Percentiles rank a stretch among this genome's conserved stretches.
These are phyloP conservation scores for Madoqua kirkii DNA, from an alignment of 2,113 vertebrate species.

Conservation along the genomic window DNA sequence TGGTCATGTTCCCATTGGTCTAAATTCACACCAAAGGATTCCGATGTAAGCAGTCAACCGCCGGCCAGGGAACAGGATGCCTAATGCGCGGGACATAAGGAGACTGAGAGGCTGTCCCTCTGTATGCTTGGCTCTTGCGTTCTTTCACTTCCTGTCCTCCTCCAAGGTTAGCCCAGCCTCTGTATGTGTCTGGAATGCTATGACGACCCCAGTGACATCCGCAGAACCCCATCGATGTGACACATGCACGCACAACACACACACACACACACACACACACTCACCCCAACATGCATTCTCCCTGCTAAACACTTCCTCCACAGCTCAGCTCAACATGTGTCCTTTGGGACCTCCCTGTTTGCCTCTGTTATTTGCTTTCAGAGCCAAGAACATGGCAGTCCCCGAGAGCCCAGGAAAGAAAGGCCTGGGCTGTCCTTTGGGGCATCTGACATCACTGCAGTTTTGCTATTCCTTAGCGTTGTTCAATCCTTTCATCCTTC, in stretches of 20 bases:
- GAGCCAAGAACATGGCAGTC: not conserved
- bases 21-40: accelerated
- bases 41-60: accelerated
- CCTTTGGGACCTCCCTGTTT: accelerated
- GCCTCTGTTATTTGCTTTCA: not conserved
- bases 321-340: not conserved
- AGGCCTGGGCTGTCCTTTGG: not conserved
- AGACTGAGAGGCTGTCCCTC: accelerated
- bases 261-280: accelerated
- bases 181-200: too few relatives aligned
- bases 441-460: accelerated
- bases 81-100: accelerated
- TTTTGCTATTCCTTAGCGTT: not conserved
- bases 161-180: not conserved
- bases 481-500: not conserved
- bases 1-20: not conserved
- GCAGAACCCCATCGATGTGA: accelerated
- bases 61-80: not conserved
- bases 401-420: not conserved
- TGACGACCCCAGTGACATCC: accelerated
- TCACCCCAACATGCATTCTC: accelerated
- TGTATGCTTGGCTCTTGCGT: accelerated
- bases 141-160: accelerated
- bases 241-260: accelerated
- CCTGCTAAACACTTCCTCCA: too few relatives aligned